These are phyloP conservation scores for Prinia subflava DNA, from an alignment of 2,113 vertebrate species.

Conservation along the genomic window DNA sequence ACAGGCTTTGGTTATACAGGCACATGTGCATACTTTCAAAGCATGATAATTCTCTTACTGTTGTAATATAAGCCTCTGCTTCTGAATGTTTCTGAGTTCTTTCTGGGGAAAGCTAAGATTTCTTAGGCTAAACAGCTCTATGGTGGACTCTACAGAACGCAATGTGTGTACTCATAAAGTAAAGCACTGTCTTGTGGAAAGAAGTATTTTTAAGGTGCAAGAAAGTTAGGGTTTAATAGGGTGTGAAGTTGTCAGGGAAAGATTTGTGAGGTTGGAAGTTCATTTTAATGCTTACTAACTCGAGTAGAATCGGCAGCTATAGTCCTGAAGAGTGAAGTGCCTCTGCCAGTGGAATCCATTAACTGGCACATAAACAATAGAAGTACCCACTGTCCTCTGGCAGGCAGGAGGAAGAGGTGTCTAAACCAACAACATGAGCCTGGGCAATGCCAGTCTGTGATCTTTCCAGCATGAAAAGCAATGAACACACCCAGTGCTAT, in stretches of 20 bases:
- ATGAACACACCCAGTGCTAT: neutral
- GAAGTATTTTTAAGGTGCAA: neutral
- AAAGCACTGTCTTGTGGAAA: neutral
- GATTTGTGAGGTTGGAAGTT: constrained; percentile 15
- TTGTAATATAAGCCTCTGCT: constrained; percentile 1
- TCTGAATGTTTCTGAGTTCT: neutral
- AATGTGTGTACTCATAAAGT: neutral
- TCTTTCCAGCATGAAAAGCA: neutral
- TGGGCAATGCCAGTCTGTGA: neutral
- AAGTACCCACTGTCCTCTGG: neutral
- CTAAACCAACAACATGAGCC: neutral
- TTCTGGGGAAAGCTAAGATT: neutral
- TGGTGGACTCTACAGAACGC: neutral
- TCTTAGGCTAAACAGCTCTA: neutral
- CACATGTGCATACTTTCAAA: neutral
- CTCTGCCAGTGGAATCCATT: constrained; percentile 1
- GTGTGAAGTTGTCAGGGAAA: constrained; percentile 30
- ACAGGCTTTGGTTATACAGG: neutral
- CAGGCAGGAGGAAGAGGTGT: neutral
- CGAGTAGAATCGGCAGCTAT: constrained; percentile 24
- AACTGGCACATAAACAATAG: neutral
- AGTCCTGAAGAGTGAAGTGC: neutral
- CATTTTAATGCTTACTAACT: constrained; percentile 46
- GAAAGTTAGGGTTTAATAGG: constrained; percentile 19
- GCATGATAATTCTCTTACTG: neutral